These are phyloP conservation scores for Marasmarcha lunaedactyla DNA, from an alignment of 2,888 invertebrate species.

Conservation along the genomic window DNA sequence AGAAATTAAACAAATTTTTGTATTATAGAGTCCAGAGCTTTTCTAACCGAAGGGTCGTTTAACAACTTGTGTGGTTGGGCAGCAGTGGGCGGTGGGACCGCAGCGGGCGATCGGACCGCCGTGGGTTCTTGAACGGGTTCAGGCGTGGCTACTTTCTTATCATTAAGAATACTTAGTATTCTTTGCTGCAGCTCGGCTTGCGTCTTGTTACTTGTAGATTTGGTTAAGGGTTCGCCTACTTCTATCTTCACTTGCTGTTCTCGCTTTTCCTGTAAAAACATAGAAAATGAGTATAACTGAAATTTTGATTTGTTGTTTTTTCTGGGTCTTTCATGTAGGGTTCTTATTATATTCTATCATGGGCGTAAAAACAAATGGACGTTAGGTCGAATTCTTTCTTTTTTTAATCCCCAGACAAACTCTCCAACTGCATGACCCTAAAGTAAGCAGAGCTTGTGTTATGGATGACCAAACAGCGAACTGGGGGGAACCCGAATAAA, in stretches of 20 bases:
- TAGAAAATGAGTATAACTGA: constrained; percentile 3
- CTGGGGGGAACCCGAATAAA: too few relatives aligned
- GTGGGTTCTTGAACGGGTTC: constrained; percentile 24
- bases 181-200: constrained; percentile 81
- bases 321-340: too few relatives aligned
- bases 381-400: too few relatives aligned
- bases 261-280: constrained; percentile 72
- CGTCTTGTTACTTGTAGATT: constrained; percentile 54
- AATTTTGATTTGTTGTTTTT: too few relatives aligned
- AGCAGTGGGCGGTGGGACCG: constrained; percentile 38
- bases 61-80: constrained; percentile 70
- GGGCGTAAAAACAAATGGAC: too few relatives aligned
- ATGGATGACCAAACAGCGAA: too few relatives aligned
- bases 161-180: constrained; percentile 83
- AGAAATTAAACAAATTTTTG: constrained; percentile 50
- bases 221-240: constrained; percentile 73
- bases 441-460: too few relatives aligned
- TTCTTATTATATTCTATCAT: too few relatives aligned
- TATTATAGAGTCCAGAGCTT: constrained; percentile 79
- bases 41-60: constrained; percentile 82
- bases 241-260: constrained; percentile 82
- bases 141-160: constrained; percentile 56
- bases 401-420: too few relatives aligned
- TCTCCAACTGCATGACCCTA: too few relatives aligned
- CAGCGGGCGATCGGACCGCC: constrained; percentile 20